Evolutionary conservation across 2,113 vertebrate genomes (phyloP).

Genomic region (Cephalopholis sonnerati): DNA sequence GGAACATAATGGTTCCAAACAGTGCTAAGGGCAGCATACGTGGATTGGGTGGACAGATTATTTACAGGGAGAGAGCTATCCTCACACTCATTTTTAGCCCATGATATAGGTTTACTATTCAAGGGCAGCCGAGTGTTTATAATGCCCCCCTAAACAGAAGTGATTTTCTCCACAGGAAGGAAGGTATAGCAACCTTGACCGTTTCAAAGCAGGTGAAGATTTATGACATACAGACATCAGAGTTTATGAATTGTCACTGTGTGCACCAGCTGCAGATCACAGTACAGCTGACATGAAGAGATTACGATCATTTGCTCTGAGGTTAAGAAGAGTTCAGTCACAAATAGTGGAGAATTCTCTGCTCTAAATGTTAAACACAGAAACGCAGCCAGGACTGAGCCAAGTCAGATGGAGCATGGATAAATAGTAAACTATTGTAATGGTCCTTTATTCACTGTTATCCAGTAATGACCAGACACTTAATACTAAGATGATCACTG

Average conservation of each 20-base stretch:
- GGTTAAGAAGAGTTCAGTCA: constrained; percentile 31
- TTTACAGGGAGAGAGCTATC: constrained; percentile 62
- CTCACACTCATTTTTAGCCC: constrained; percentile 55
- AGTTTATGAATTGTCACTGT: constrained; percentile 31
- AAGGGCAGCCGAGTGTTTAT: constrained; percentile 66
- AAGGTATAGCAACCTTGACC: constrained; percentile 37
- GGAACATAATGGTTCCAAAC: constrained; percentile 57
- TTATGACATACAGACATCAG: constrained; percentile 30
- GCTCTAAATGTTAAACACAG: constrained; percentile 32
- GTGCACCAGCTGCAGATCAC: constrained; percentile 38
- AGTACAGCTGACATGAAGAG: constrained; percentile 25
- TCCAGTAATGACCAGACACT: constrained; percentile 43
- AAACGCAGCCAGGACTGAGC: constrained; percentile 11
- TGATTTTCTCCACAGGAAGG: constrained; percentile 48
- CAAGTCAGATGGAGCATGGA: constrained; percentile 76
- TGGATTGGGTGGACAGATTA: constrained; percentile 64
- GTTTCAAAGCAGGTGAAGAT: constrained; percentile 51
- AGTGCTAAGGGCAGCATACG: constrained; percentile 47
- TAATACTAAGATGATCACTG: constrained; percentile 51
- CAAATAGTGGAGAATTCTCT: background rate
- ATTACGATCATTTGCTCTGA: constrained; percentile 29
- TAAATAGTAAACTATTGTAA: constrained; percentile 66
- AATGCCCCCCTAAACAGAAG: constrained; percentile 49
- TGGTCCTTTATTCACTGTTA: constrained; percentile 59
- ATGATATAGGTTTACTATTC: constrained; percentile 60